A percentile compares a stretch with the other conserved stretches of the same genome.
Conservation (phyloP, 2,113 vertebrate species). For the Marmota flaviventris region DNA sequence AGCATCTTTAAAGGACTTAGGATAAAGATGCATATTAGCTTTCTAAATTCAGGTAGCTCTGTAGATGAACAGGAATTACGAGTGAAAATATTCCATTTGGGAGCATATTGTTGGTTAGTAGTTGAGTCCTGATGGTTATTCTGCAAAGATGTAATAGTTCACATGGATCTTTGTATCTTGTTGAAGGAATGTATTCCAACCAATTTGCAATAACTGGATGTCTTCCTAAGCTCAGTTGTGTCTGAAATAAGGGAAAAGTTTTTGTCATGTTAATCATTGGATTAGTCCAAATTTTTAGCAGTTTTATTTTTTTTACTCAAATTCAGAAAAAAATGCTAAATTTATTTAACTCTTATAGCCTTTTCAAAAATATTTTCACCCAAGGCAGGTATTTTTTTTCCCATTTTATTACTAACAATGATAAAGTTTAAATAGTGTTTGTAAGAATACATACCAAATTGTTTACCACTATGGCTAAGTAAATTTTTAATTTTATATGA, state of each 20-base stretch:
- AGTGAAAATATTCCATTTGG: constrained; percentile 84
- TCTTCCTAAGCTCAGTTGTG: constrained; percentile 77
- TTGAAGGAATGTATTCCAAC: constrained; percentile 83
- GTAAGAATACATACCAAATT: background rate
- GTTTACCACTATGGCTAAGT: constrained; percentile 33
- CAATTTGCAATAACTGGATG: constrained; percentile 80
- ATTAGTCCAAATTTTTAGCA: constrained; percentile 4
- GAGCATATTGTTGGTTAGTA: constrained; percentile 80
- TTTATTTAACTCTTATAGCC: constrained; percentile 14
- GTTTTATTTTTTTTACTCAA: constrained; percentile 33
- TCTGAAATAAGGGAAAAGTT: constrained; percentile 73
- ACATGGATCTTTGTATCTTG: constrained; percentile 82
- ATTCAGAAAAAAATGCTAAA: constrained; percentile 24
- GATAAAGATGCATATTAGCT: constrained; percentile 64
- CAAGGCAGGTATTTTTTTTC: constrained; percentile 35
- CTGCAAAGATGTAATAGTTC: constrained; percentile 83
- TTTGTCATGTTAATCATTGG: constrained; percentile 17
- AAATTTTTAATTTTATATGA: constrained; percentile 34
- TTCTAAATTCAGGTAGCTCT: constrained; percentile 85
- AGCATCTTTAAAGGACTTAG: constrained; percentile 56
- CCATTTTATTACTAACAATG: constrained; percentile 40
- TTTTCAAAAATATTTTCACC: constrained; percentile 4
- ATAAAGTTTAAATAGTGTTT: constrained; percentile 19
- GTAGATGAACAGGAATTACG: constrained; percentile 77
- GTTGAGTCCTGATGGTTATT: constrained; percentile 78